Percentiles rank a stretch among this genome's conserved stretches.
Evolutionary conservation across 2,113 vertebrate species (phyloP).

Genomic region (Cinclus mexicanus): DNA sequence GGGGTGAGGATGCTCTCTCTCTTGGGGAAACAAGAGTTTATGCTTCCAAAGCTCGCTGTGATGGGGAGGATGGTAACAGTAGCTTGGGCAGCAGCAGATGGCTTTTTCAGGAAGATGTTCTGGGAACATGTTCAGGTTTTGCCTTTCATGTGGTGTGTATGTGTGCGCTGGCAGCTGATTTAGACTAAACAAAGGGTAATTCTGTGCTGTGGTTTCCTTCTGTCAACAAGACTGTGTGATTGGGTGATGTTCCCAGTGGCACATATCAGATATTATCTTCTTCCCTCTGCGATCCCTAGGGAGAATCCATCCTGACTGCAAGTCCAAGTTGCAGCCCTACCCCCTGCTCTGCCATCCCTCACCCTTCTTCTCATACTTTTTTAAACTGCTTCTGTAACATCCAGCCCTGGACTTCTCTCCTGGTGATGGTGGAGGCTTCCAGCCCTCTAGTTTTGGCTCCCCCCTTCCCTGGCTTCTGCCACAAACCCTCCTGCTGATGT

Average conservation of each 20-base stretch:
- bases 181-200: conserved; percentile 54
- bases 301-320: background rate
- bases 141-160: conserved; percentile 18
- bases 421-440: background rate
- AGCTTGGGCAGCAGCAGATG: conserved; percentile 35
- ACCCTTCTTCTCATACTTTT: background rate
- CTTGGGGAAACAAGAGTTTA: background rate
- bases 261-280: background rate
- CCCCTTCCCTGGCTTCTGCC: background rate
- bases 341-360: background rate
- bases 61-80: background rate
- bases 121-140: conserved; percentile 31
- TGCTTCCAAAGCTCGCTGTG: background rate
- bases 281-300: background rate
- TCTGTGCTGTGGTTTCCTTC: background rate
- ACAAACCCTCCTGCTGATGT: background rate
- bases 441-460: background rate
- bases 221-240: background rate
- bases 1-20: background rate
- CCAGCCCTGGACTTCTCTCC: background rate
- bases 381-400: background rate
- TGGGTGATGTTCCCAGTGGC: background rate
- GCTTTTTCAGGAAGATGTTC: conserved; percentile 22
- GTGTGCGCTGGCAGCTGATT: conserved; percentile 19
- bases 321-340: background rate